Base-by-base conservation (phyloP, 2,113 vertebrate species). In the Brevimyrus niger region DNA sequence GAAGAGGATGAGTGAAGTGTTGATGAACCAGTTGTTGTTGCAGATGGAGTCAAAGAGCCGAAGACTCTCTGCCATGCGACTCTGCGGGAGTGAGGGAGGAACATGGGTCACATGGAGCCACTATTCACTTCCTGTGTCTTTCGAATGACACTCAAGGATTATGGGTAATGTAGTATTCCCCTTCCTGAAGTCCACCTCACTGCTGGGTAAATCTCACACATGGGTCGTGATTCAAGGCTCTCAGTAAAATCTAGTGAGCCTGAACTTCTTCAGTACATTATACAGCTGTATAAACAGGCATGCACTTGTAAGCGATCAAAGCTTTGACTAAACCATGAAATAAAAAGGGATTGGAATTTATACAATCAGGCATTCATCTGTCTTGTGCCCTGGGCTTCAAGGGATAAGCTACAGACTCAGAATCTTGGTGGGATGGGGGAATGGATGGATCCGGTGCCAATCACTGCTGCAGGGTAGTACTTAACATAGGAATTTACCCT, bases 1-100 rank as follows among this genome's bases (percentile, higher is more conserved):
- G 96, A 99, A 99, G 93, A 99, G 98, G 93, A 99, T 99, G 93
- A 99, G 98, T 0, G 98, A 99, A n/a, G 98, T 99, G 96, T 98
- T 99, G 96, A 98, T 97, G 94, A 99, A 99, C 98, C 98, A 99
- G 95, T 99, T 99, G 97, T 99, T 99, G 97, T 99, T 99, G 96
- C 98, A 99, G 94, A 99, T 99, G 91, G 98, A 99, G 94, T 99
- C 98, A 15, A 99, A 99, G 9, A 99, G 97, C 89, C 98, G 98
- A 93, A 99, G 96, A 94, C 98, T 99, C 94, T 99, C 98, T 0
- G 98, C 98, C 98, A 99, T 99, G 88, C 98, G 98, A 93, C 98
- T 99, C 98, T 99, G 95, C 15, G 38, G 10, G 44, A 17, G 65
- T 44, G 51, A 46, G 17, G 27, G 55, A 44, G 17, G 31, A 19